These are phyloP conservation scores for Melanaphis sacchari DNA, from an alignment of 1,140 invertebrate species.

Conservation along the genomic window DNA sequence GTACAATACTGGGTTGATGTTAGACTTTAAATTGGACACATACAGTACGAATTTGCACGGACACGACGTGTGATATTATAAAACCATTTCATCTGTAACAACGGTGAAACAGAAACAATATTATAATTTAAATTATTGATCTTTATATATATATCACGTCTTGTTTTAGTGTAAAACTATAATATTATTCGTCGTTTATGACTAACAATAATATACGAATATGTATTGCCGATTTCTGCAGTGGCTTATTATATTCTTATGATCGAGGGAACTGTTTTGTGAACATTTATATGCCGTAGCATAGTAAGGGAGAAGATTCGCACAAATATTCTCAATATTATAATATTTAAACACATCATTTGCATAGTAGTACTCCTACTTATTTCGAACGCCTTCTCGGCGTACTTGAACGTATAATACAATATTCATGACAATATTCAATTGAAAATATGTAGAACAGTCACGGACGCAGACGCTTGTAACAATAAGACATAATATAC, in stretches of 20 bases:
- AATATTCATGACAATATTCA: background rate
- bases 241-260: background rate
- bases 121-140: background rate
- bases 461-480: background rate
- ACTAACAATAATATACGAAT: background rate
- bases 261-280: background rate
- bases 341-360: background rate
- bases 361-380: background rate
- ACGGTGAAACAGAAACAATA: background rate
- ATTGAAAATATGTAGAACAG: background rate
- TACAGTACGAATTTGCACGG: no score
- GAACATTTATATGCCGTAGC: background rate
- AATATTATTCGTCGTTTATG: background rate
- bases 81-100: background rate
- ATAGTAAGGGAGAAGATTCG: background rate
- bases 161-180: background rate
- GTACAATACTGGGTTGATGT: background rate
- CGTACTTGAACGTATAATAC: background rate
- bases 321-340: background rate
- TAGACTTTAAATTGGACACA: background rate
- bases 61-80: background rate
- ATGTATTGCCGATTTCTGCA: background rate
- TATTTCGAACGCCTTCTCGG: background rate
- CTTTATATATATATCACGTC: background rate
- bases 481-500: background rate